Evolutionary conservation across 2,797 vertebrate species (phyloP), one percentile per base, ranked within the genome.

Genomic region (Sternarchorhynchus goeldii): DNA sequence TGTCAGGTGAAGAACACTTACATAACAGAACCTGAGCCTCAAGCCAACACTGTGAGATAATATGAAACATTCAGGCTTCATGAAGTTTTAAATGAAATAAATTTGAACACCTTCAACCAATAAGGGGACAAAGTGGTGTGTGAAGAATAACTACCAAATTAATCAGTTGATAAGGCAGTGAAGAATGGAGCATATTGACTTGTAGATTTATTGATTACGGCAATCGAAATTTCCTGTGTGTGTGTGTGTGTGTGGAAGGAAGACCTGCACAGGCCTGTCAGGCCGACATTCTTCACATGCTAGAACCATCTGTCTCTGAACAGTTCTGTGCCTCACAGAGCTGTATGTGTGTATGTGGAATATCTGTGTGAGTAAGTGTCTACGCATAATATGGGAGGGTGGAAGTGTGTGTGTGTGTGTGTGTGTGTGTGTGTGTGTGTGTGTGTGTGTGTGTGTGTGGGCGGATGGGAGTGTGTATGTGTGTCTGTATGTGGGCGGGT

Each of bases 271-370:
- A 66, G 82, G 31, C 78, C 14, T 80, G 73, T 87, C 87, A 86
- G 78, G 73, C 73, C 65, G 82, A 86, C 86, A 92, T 92, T 90
- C 88, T 81, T 89, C 69, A 82, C 85, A 90, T 87, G 74, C 82
- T 56, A 69, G 29, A 55, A 56, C 78, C 79, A 83, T 82, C 56
- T 75, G 50, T 81, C 57, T 66, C 77, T 76, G 20, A 21, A 79
- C 39, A 62, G 34, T 68, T 3, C 57, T 17, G 66, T 68, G 45
- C 65, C 29, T 76, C 69, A 53, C 45, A 67, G 25, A 25, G 25
- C 25, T 25, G 25, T 25, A 25, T 25, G 25, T 81, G 29, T 32
- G 73, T 78, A 75, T 60, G 76, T 32, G 55, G 76, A 63, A 72
- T 78, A 31, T 36, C 20, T 41, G 75, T 73, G 73, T 70, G 57